Conservation (phyloP, 1,140 invertebrate genomes). For the Lasioglossum albipes region DNA sequence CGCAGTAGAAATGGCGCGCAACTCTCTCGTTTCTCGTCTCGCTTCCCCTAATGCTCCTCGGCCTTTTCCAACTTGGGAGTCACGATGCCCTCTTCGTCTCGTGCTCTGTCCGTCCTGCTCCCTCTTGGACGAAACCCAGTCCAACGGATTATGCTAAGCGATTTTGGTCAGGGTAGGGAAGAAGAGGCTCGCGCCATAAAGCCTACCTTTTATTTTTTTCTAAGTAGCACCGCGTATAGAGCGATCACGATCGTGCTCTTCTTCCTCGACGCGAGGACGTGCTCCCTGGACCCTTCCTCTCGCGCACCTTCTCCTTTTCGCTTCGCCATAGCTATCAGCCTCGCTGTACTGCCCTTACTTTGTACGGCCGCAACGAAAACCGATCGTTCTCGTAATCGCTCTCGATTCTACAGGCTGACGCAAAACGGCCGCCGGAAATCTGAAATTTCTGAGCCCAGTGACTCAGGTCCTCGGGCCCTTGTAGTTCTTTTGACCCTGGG, state of each 20-base stretch:
- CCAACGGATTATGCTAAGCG: constrained; percentile 74
- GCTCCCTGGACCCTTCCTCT: background rate
- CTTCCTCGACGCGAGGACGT: background rate
- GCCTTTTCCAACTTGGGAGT: background rate
- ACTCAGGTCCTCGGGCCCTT: no score
- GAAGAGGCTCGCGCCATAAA: constrained; percentile 53
- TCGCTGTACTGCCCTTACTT: background rate
- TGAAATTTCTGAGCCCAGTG: no score
- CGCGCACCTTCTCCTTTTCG: background rate
- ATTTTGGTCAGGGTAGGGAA: constrained; percentile 56
- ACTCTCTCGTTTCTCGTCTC: background rate
- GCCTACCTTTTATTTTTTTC: constrained; percentile 49
- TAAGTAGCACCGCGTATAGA: constrained; percentile 64
- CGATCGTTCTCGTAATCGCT: background rate
- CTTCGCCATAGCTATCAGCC: background rate
- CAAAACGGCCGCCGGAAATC: no score
- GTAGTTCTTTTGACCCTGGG: no score
- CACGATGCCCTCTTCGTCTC: constrained; percentile 13
- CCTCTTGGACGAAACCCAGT: constrained; percentile 31
- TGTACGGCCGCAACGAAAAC: background rate
- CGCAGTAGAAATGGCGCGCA: constrained; percentile 74
- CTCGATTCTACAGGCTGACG: no score
- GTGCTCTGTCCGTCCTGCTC: background rate
- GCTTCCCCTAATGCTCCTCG: background rate
- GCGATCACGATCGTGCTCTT: constrained; percentile 61